phyloP scores from a whole-genome alignment of 1,140 invertebrate species.

The Dendrolimus kikuchii region DNA sequence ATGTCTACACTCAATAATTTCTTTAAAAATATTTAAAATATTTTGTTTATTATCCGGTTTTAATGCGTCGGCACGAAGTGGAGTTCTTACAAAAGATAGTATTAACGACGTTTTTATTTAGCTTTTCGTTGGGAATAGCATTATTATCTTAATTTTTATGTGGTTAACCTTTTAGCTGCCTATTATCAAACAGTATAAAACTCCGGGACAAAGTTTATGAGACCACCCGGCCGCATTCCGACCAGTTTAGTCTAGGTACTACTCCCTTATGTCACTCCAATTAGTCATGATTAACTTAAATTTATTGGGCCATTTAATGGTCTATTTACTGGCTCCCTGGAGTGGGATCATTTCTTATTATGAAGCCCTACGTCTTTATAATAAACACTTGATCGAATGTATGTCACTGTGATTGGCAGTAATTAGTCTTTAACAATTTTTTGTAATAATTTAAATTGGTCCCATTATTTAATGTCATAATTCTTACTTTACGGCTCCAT shows the following conservation, averaged over 20 bases:
- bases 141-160: conserved; percentile 52
- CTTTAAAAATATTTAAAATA: not conserved
- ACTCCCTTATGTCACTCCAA: conserved; percentile 49
- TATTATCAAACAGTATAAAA: conserved; percentile 44
- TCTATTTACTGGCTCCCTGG: conserved; percentile 57
- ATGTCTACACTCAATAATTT: too few relatives aligned
- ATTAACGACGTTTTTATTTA: conserved; percentile 31
- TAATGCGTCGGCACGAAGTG: conserved; percentile 29
- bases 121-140: conserved; percentile 27
- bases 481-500: too few relatives aligned
- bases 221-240: conserved; percentile 52
- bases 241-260: conserved; percentile 31
- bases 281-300: conserved; percentile 67
- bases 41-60: conserved; percentile 22
- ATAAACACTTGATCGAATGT: conserved; percentile 56
- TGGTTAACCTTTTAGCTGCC: conserved; percentile 32
- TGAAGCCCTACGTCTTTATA: conserved; percentile 42
- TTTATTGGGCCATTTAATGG: conserved; percentile 65
- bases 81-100: conserved; percentile 23
- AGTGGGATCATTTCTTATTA: conserved; percentile 58
- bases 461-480: not conserved
- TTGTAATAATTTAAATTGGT: conserved; percentile 11
- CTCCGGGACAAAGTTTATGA: conserved; percentile 25
- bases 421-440: conserved; percentile 22
- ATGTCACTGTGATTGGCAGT: conserved; percentile 39